These are phyloP conservation scores for Sycophila texana DNA, from an alignment of 2,888 invertebrate species.

Conservation along the genomic window DNA sequence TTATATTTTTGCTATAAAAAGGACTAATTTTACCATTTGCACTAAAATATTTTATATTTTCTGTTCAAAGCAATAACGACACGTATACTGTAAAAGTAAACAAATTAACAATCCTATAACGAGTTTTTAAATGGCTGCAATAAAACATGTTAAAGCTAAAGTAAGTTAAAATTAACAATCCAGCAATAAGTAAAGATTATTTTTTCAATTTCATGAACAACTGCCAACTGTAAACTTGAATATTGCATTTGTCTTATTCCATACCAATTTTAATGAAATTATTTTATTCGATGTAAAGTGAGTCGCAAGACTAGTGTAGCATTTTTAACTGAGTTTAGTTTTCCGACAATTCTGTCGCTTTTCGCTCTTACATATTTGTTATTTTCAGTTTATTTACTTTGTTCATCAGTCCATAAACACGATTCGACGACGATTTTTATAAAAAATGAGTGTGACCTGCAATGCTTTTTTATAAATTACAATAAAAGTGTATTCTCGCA, in stretches of 20 bases:
- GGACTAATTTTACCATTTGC: too few relatives aligned
- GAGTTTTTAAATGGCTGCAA: neutral
- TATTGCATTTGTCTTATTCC: too few relatives aligned
- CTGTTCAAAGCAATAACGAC: too few relatives aligned
- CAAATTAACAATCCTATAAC: too few relatives aligned
- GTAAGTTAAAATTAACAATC: neutral
- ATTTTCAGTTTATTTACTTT: conserved; percentile 39
- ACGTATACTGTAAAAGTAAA: too few relatives aligned
- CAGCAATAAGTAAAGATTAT: neutral
- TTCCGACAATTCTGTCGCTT: conserved; percentile 50
- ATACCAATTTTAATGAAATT: too few relatives aligned
- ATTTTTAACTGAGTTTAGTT: conserved; percentile 51
- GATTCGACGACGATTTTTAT: conserved; percentile 43
- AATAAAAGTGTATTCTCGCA: conserved; percentile 54
- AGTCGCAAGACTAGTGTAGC: conserved; percentile 33
- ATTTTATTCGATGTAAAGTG: neutral
- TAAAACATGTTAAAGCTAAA: neutral
- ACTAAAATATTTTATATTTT: too few relatives aligned
- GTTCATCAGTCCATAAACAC: conserved; percentile 43
- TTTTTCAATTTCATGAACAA: neutral
- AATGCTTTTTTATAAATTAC: conserved; percentile 53
- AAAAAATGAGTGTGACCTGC: conserved; percentile 49
- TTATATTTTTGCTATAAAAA: too few relatives aligned
- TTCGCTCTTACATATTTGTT: conserved; percentile 39
- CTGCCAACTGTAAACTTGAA: neutral